These are phyloP conservation scores for Pectinophora gossypiella DNA, from an alignment of 1,140 invertebrate genomes.

Conservation along the genomic window DNA sequence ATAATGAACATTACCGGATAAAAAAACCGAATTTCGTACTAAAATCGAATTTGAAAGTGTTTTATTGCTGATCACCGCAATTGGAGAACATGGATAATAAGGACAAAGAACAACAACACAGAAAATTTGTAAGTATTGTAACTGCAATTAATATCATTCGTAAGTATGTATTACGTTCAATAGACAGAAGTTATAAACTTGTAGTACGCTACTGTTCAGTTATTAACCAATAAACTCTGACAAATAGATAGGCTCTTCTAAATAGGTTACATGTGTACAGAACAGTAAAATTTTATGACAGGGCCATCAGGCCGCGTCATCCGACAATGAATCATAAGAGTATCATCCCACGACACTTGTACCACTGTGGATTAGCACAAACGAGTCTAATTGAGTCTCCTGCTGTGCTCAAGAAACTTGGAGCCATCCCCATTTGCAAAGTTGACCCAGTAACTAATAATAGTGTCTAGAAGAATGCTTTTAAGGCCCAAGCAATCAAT, in stretches of 20 bases:
- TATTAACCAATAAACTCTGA: background rate
- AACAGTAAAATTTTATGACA: background rate
- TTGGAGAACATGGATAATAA: no score
- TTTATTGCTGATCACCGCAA: no score
- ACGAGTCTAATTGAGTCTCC: slow-evolving; percentile 21
- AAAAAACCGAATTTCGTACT: no score
- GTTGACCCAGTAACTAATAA: slow-evolving; percentile 1
- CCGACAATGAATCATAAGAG: background rate
- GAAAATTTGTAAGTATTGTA: no score
- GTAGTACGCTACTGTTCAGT: background rate
- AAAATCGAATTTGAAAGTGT: no score
- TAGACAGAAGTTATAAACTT: no score
- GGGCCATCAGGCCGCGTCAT: background rate
- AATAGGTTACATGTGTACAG: background rate
- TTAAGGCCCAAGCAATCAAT: no score
- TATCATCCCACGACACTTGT: slow-evolving; percentile 6
- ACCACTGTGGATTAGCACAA: slow-evolving; percentile 17
- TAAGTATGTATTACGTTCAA: no score
- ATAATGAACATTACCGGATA: no score
- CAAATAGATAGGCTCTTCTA: background rate
- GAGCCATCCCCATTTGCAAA: background rate
- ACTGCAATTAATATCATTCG: no score
- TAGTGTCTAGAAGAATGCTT: background rate
- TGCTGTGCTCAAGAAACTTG: slow-evolving; percentile 10
- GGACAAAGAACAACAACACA: no score